Conservation (phyloP, 2,797 vertebrate genomes). For the Myiotriccus ornatus region DNA sequence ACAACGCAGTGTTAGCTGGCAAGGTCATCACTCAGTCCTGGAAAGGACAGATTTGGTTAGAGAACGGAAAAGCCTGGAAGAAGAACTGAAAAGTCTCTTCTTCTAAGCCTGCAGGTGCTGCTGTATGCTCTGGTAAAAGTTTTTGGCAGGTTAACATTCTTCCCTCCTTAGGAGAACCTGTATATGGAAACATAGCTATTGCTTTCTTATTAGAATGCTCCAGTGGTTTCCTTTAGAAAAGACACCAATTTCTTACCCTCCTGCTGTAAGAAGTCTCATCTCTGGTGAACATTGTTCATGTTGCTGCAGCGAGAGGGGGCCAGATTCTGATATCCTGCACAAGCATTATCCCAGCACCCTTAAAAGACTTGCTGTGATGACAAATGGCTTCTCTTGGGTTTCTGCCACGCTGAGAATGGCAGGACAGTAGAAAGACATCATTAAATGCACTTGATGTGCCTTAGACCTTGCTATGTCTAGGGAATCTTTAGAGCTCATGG, state of each 20-base stretch:
- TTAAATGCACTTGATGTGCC: not conserved
- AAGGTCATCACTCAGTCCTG: not conserved
- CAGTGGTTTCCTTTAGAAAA: not conserved
- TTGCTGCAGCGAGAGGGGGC: not conserved
- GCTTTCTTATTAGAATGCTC: not conserved
- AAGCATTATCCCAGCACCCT: not conserved
- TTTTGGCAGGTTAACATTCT: not conserved
- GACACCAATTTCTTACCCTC: not conserved
- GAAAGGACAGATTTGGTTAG: not conserved
- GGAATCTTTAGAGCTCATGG: not conserved
- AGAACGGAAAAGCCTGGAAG: not conserved
- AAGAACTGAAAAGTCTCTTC: no score
- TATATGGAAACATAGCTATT: not conserved
- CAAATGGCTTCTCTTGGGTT: not conserved
- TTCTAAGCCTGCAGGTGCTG: not conserved
- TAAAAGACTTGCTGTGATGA: not conserved
- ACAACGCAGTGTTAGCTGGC: rapidly evolving
- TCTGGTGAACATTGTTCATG: not conserved
- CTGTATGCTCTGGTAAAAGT: not conserved
- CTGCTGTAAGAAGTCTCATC: not conserved
- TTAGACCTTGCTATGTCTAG: not conserved
- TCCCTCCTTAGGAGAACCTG: not conserved
- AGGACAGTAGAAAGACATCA: not conserved
- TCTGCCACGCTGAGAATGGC: not conserved
- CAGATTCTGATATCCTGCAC: not conserved